Conservation (phyloP, 30 jellyfish, hydroid and myxozoan genomes). For the Clytia hemisphaerica region DNA sequence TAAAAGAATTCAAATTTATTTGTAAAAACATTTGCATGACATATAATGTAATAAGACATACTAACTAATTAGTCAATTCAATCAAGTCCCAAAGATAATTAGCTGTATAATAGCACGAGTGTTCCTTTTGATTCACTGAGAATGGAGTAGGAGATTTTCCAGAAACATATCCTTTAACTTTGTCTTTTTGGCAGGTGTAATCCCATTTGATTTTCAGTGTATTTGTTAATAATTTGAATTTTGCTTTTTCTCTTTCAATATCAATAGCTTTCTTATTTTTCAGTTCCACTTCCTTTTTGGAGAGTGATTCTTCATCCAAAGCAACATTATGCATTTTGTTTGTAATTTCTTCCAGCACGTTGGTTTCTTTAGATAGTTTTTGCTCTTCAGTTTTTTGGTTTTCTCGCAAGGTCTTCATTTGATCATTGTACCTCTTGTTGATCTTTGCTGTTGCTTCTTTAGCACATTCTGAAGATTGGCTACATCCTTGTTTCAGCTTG, state of each 20-base stretch:
- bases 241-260: slow-evolving; percentile 27
- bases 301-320: slow-evolving; percentile 12
- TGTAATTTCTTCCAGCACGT: slow-evolving; percentile 13
- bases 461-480: too few relatives aligned
- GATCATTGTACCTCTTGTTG: too few relatives aligned
- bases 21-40: too few relatives aligned
- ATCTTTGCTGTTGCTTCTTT: too few relatives aligned
- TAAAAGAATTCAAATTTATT: too few relatives aligned
- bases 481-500: too few relatives aligned
- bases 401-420: not conserved
- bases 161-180: slow-evolving; percentile 59
- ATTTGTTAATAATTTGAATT: slow-evolving; percentile 32
- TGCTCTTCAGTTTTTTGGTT: not conserved
- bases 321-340: not conserved
- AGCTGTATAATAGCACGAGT: slow-evolving; percentile 33
- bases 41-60: not conserved
- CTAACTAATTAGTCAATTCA: slow-evolving; percentile 11
- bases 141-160: slow-evolving; percentile 54
- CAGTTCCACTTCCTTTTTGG: slow-evolving; percentile 11
- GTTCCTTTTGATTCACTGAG: slow-evolving; percentile 35
- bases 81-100: slow-evolving; percentile 73
- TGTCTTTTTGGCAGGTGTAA: slow-evolving; percentile 40
- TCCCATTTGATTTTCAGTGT: slow-evolving; percentile 70
- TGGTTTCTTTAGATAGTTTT: not conserved
- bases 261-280: slow-evolving; percentile 7